Evolutionary conservation across 2,888 invertebrate genomes (phyloP).

Genomic region (Diloba caeruleocephala): DNA sequence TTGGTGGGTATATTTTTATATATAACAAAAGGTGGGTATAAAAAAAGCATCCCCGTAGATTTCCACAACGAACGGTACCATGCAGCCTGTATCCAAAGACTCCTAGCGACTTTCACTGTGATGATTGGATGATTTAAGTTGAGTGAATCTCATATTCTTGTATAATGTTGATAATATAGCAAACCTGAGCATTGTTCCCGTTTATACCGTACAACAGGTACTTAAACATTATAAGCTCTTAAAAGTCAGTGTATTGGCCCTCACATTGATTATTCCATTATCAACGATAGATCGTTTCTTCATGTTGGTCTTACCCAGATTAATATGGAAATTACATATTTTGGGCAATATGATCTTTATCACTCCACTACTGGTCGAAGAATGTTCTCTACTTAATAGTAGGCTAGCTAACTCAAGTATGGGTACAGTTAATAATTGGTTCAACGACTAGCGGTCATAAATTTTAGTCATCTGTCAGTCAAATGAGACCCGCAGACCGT

Average conservation of each 20-base stretch:
- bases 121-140: too few relatives aligned
- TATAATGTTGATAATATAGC: too few relatives aligned
- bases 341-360: constrained; percentile 41
- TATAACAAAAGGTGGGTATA: too few relatives aligned
- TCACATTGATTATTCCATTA: constrained; percentile 18
- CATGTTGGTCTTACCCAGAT: constrained; percentile 37
- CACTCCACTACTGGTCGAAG: constrained; percentile 44
- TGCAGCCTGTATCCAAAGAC: too few relatives aligned
- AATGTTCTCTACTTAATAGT: constrained; percentile 44
- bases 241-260: constrained; percentile 11
- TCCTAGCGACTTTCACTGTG: too few relatives aligned
- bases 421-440: constrained; percentile 68
- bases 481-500: constrained; percentile 71
- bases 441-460: constrained; percentile 71
- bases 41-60: too few relatives aligned
- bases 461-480: constrained; percentile 81
- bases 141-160: too few relatives aligned
- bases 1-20: too few relatives aligned
- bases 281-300: constrained; percentile 5
- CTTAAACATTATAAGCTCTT: too few relatives aligned
- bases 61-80: too few relatives aligned
- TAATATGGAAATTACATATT: constrained; percentile 49
- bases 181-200: too few relatives aligned
- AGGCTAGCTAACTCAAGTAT: constrained; percentile 58
- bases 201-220: too few relatives aligned